Evolutionary conservation across 2,797 vertebrate genomes (phyloP), one percentile per base, ranked within the genome.

Genomic region (Amblyraja radiata): DNA sequence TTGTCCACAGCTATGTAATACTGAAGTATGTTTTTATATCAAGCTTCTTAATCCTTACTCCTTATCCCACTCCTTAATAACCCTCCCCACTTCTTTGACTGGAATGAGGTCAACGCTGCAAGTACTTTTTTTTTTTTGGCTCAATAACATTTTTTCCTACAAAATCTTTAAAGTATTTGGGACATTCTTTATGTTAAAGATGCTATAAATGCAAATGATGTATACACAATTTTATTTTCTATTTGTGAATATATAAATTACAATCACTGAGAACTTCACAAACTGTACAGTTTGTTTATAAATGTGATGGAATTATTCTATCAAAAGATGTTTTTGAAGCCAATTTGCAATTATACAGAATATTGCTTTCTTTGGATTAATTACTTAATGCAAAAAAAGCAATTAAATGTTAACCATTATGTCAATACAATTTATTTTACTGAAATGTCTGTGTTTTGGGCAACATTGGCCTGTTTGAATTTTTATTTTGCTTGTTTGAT

Each of bases 401-500:
- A 92, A 90, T 92, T 71, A 91, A 91, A 74, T 91, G 39, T 46
- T 91, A 54, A 91, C 36, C 71, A 91, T 91, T 46, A 74, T 39
- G 39, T 54, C 71, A 92, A 71, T 54, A 76, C 25, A 28, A 11
- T 91, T 73, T 76, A 14, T 91, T 28, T 9, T 71, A 13, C 11
- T 92, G 90, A 76, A 88, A 88, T 36, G 39, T 92, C 46, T 25
- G n/a, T 25, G 68, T 73, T 92, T 92, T 46, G 68, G 90, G 36
- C 10, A 76, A 92, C 36, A 76, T 92, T 92, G 39, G 54, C 46
- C 28, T 76, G 90, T 92, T 76, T 92, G 71, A 76, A 74, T 32
- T 92, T 76, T 92, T 25, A 92, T 92, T 92, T 92, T 76, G 71
- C 32, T 92, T 76, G 32, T 90, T 90, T 90, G 88, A 71, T 68